Evolutionary conservation across 1,140 invertebrate genomes (phyloP), one percentile per base, ranked within the genome.

Genomic region (Drosophila micromelanica): DNA sequence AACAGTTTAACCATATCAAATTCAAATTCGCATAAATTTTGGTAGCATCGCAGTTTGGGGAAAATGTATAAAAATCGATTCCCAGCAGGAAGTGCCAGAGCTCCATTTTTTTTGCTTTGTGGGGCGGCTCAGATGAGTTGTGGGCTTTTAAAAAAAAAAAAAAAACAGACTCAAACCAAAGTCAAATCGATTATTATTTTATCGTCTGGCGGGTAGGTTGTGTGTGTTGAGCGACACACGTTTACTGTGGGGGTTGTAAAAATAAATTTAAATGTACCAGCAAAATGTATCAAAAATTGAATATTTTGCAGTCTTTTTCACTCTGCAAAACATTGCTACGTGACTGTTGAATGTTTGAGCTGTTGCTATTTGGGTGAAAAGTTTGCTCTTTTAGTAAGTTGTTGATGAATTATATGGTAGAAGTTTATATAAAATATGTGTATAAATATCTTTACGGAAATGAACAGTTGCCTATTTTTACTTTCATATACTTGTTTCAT

Each of bases 111-210:
- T 65, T 45, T 13, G 38, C 38, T 54, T 27, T 60, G 32, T 40
- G 65, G 38, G 15, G 20, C 40, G 32, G 37, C 52, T 37, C 46
- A 48, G 74, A 82, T 84, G 80, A 73, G 60, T 79, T 71, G 63
- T 75, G 62, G 48, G 57, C 54, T 38, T 56, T 38, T 51, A 20
- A 59, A 15, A 45, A 13, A 15, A 23, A 35, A 27, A 54, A 46
- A 37, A n/a, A 20, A 78, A 85, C 80, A 20, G 75, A 85, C 80
- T 76, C 63, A 46, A 67, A 72, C 81, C 80, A 80, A 85, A 85
- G 73, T 85, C 81, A 80, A 85, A 85, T 85, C 80, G 80, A 85
- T 85, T 85, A 85, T 85, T 85, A 80, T 80, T 82, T 85, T 85
- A 85, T 85, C 76, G 81, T 79, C 80, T 80, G 70, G 56, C 20